Base-by-base conservation (phyloP, 2,888 invertebrate species). In the Rhabditoides inermis region DNA sequence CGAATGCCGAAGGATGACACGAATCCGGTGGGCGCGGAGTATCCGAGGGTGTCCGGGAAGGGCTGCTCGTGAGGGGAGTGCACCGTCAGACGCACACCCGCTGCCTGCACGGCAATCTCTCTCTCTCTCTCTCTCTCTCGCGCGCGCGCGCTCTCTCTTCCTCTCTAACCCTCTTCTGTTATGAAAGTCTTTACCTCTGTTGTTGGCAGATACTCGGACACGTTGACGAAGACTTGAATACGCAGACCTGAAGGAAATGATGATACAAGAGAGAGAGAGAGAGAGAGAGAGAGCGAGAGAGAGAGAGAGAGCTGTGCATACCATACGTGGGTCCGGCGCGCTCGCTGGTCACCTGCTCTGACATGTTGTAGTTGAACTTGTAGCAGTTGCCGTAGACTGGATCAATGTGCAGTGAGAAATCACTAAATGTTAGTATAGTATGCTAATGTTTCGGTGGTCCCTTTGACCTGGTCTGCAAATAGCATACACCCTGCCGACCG, bases 321-420 rank as follows among this genome's bases (percentile, higher is more conserved):
- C 74, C 74, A 45, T 75, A 75, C 26, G 64, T 61, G 0, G 75
- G 69, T 3, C 75, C 75, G 2, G 75, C 71, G 35, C 75, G 44
- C 47, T 72, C 72, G 51, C 64, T 69, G 15, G 68, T 68, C 22
- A 66, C 55, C 41, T 70, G 65, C 6, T 60, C 66, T 7, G 58
- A 53, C 15, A 55, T 36, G 39, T 68, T 64, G 18, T 58, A 61
- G 35, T 70, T 70, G 56, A 72, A 76, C 6, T 72, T 76, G 62
- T 68, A 76, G 51, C 76, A 76, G 47, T 76, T 76, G n/a, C 76
- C 76, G 45, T 63, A 75, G 2, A 69, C 60, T 5, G 75, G 73
- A 49, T 75, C 75, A 15, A 73, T 53, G 32, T 69, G 66, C 18
- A 63, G 60, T 4, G 60, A 58, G 44, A 75, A 75, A 48, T 75